Base-by-base conservation (phyloP, 2,113 vertebrate genomes). In the Seriola aureovittata region DNA sequence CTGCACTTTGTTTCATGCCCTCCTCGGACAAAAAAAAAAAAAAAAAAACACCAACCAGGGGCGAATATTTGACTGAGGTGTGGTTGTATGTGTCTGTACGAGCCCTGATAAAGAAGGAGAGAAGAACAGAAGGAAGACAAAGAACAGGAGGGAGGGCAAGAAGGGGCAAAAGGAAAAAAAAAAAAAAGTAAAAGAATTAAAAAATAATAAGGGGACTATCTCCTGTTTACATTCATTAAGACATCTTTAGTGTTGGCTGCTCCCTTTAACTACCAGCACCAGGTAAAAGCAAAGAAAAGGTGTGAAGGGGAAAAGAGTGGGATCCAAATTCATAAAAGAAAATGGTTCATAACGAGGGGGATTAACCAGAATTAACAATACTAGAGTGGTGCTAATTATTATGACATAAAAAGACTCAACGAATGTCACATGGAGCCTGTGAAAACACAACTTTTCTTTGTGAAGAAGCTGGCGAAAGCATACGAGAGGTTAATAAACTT, bases 1-100 rank as follows among this genome's bases (percentile, higher is more conserved):
- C 84, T 55, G 67, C 1, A 80, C 81, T 63, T 64, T 83, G 78
- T 83, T 76, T 59, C 23, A 54, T 72, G 62, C 46, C 85, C 73
- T 83, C 70, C 48, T 46, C 58, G 85, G 84, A 84, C 76, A 81
- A 78, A 58, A 42, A 42, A 42, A 48, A 48, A 67, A 57, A 25
- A 57, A 57, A 13, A 80, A 21, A 90, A 72, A 70, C 66, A 76
- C 55, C 52, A 23, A 85, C 80, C 75, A 58, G 64, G 83, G 84
- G 82, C 25, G 50, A 88, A 88, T 85, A 71, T 84, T 84, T 89
- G 80, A 85, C 80, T 81, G 91, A 92, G 88, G 91, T 93, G 89
- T 88, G 87, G 86, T 87, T 70, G 75, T 84, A 85, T 91, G 89
- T 85, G 89, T 90, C 91, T 92, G 91, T 73, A 75, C 36, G 40